phyloP scores from a whole-genome alignment of 2,888 invertebrate genomes.

The Eugnorisma glareosa region DNA sequence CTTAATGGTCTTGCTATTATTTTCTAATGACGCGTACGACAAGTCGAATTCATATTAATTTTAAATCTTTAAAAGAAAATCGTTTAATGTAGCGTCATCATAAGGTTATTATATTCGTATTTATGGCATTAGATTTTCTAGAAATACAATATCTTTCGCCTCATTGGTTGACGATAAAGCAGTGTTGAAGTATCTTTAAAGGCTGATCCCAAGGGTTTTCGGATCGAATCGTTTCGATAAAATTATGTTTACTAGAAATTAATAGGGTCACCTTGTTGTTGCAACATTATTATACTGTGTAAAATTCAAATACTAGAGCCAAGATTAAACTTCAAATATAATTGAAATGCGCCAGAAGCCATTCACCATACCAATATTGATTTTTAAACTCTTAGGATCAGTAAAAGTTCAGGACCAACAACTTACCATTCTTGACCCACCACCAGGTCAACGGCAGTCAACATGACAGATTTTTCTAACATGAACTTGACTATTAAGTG shows the following conservation, averaged over 20 bases:
- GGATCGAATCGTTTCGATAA: not conserved
- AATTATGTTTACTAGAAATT: not conserved
- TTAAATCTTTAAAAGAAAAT: constrained; percentile 34
- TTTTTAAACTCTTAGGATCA: constrained; percentile 12
- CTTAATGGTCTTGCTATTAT: constrained; percentile 76
- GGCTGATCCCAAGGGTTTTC: not conserved
- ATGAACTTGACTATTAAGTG: constrained; percentile 42
- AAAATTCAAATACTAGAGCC: not conserved
- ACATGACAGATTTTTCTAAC: constrained; percentile 31
- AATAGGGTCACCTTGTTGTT: not conserved
- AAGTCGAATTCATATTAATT: constrained; percentile 59
- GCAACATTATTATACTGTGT: not conserved
- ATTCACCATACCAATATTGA: constrained; percentile 14
- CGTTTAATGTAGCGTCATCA: constrained; percentile 33
- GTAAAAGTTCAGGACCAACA: constrained; percentile 15
- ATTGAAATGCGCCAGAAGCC: not conserved
- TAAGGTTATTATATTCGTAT: constrained; percentile 25
- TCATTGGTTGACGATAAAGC: constrained; percentile 22
- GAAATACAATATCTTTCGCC: constrained; percentile 18
- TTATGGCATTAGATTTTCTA: constrained; percentile 9
- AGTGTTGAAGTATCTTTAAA: not conserved
- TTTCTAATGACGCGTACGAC: constrained; percentile 79
- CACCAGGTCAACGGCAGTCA: constrained; percentile 35
- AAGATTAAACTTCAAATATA: not conserved
- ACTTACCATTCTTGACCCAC: constrained; percentile 26